These are phyloP conservation scores for Upupa epops DNA, from an alignment of 2,113 vertebrate genomes.

Conservation along the genomic window DNA sequence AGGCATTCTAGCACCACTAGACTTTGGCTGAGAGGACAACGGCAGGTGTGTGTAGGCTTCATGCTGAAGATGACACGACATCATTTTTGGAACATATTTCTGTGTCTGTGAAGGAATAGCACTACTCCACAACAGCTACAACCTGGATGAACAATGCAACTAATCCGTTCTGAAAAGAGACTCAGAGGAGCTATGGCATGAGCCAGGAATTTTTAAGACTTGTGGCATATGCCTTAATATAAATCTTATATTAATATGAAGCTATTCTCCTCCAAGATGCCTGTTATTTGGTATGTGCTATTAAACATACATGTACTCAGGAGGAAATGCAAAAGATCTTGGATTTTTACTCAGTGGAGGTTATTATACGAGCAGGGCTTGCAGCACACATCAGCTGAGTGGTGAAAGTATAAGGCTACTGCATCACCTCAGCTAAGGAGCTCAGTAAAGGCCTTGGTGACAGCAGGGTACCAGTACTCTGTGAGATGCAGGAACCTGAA, in stretches of 20 bases:
- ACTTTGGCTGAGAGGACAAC: too few relatives aligned
- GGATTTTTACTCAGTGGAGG: neutral
- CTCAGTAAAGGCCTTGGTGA: neutral
- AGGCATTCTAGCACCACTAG: too few relatives aligned
- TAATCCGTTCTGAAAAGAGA: neutral
- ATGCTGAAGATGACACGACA: too few relatives aligned
- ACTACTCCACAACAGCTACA: neutral
- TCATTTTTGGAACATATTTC: neutral
- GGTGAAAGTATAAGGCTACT: neutral
- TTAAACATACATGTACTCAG: neutral
- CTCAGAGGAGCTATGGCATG: neutral
- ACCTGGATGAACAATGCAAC: neutral
- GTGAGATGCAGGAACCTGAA: neutral
- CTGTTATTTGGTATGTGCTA: neutral
- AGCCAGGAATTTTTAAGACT: neutral
- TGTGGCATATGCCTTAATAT: neutral
- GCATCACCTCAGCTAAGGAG: neutral
- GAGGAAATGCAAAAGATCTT: neutral
- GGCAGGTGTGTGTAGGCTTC: too few relatives aligned
- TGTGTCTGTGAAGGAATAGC: neutral
- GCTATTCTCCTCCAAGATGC: neutral
- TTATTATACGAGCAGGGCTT: neutral
- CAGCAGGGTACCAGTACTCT: neutral
- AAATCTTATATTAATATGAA: neutral
- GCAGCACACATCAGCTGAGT: neutral